These are phyloP conservation scores for Meganola albula DNA, from an alignment of 2,888 invertebrate species.

Conservation along the genomic window DNA sequence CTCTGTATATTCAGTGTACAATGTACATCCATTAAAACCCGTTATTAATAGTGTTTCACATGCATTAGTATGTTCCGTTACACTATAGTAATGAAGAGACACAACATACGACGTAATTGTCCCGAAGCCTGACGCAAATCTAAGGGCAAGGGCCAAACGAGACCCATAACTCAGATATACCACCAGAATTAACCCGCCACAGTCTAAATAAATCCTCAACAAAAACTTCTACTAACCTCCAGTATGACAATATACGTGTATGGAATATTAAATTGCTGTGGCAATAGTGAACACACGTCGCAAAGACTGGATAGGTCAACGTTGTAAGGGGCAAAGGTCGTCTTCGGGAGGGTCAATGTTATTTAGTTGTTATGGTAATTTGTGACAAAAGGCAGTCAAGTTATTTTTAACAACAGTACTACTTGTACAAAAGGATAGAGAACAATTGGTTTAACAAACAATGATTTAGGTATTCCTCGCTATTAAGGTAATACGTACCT, in stretches of 20 bases:
- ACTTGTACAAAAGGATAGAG: no score
- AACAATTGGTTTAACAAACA: no score
- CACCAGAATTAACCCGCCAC: slow-evolving; percentile 36
- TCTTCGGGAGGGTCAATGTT: slow-evolving; percentile 55
- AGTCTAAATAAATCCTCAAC: slow-evolving; percentile 22
- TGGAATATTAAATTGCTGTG: background rate
- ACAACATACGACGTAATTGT: slow-evolving; percentile 62
- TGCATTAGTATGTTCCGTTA: slow-evolving; percentile 19
- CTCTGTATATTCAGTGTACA: no score
- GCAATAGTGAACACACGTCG: slow-evolving; percentile 48
- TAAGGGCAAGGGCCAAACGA: slow-evolving; percentile 56
- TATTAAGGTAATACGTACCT: no score
- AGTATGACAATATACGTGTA: slow-evolving; percentile 14
- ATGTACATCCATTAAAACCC: no score
- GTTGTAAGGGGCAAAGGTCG: slow-evolving; percentile 50
- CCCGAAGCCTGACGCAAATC: slow-evolving; percentile 64
- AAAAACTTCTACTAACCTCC: slow-evolving; percentile 9
- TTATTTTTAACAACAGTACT: slow-evolving; percentile 48
- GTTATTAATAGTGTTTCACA: slow-evolving; percentile 7
- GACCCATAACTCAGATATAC: slow-evolving; percentile 58
- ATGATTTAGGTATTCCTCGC: no score
- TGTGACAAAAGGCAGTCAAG: slow-evolving; percentile 38
- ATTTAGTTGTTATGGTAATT: slow-evolving; percentile 64
- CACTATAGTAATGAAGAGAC: slow-evolving; percentile 47
- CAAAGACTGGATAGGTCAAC: slow-evolving; percentile 57